phyloP scores from a whole-genome alignment of 2,888 invertebrate species.

The Morpho achilles region DNA sequence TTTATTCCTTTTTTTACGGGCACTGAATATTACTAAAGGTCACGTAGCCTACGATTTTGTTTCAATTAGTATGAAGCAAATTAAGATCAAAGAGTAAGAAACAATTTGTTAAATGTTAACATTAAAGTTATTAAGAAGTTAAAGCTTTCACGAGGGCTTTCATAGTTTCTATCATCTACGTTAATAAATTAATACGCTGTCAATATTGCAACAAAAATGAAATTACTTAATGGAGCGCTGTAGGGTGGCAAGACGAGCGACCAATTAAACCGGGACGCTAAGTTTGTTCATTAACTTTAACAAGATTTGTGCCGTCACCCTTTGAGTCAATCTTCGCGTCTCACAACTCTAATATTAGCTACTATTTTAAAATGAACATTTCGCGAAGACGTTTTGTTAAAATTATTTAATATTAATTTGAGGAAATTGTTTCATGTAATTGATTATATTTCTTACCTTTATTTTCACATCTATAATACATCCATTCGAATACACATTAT shows the following conservation, averaged over 20 bases:
- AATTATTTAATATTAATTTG: conserved; percentile 7
- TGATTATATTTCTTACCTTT: no score
- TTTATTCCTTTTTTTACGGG: no score
- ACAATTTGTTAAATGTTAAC: background rate
- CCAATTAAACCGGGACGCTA: conserved; percentile 54
- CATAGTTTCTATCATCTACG: conserved; percentile 6
- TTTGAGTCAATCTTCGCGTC: conserved; percentile 47
- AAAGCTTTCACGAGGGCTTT: background rate
- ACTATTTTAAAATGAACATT: conserved; percentile 30
- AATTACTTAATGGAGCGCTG: conserved; percentile 32
- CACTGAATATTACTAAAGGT: no score
- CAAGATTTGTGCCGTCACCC: conserved; percentile 62
- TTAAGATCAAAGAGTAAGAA: background rate
- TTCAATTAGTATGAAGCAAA: no score
- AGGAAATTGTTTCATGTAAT: background rate
- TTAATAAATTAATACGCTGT: conserved; percentile 22
- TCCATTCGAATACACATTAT: no score
- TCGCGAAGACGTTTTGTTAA: conserved; percentile 3
- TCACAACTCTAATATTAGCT: conserved; percentile 53
- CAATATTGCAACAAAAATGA: conserved; percentile 32
- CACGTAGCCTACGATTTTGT: no score
- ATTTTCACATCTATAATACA: no score
- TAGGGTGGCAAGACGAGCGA: conserved; percentile 30
- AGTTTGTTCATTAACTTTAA: conserved; percentile 74
- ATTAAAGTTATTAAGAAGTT: background rate